Base-by-base conservation (phyloP, 2,797 vertebrate species). In the Lateolabrax maculatus region DNA sequence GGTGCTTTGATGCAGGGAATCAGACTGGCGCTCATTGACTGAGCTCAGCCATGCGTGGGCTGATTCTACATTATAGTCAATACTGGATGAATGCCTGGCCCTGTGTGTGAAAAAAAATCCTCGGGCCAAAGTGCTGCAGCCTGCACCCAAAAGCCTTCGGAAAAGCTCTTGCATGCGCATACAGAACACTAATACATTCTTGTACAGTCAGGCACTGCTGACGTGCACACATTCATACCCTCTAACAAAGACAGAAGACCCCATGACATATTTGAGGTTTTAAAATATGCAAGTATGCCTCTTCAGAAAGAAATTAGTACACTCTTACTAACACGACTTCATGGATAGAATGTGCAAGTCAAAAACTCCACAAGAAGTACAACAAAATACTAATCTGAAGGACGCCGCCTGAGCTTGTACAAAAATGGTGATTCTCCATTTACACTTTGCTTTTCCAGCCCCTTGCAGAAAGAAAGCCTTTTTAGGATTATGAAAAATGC, bases 51-150 rank as follows among this genome's bases (percentile, higher is more conserved):
- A 89, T 85, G 91, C 79, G 82, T 89, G 82, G 84, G 86, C 65
- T 84, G 83, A 90, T 86, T 91, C 83, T 81, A 81, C 87, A 89
- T 85, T 85, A 76, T 76, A 85, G 88, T 91, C 88, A 71, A 86
- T 90, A 85, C 81, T 86, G 90, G 79, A 89, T 89, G 89, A 91
- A 90, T 75, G 84, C 84, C 84, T 78, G 76, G 65, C 81, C 39
- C 82, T 63, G 84, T 83, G 82, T 87, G 82, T 79, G 79, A 23
- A 66, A 66, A 79, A 66, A 86, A 80, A 80, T 79, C 85, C 80
- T 70, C 62, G 21, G 79, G 81, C 84, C 68, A 86, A 68, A 86
- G 80, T 79, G 77, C 80, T 83, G 73, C 81, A 88, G 81, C 83
- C 70, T 82, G 71, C 78, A 72, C 63, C 83, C 77, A 83, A 81